Base-by-base conservation (phyloP, 2,797 vertebrate genomes). In the Platalea minor region DNA sequence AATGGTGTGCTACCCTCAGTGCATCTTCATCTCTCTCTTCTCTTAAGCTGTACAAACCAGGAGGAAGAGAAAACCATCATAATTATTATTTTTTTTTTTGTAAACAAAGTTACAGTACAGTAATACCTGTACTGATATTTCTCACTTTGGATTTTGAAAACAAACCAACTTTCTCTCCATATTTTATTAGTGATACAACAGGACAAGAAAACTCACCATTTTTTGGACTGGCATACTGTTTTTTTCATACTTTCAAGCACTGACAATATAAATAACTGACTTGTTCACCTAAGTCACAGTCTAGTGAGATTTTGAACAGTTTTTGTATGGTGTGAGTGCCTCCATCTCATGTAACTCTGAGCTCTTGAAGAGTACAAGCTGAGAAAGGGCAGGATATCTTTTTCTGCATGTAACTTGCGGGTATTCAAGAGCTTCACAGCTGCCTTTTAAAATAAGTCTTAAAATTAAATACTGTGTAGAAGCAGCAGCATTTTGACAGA, bases 201-300 rank as follows among this genome's bases (percentile, higher is more conserved):
- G 4, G 11, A 41, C 17, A 67, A 85, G 25, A 46, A 81, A 19
- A 8, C 28, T 10, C 5, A 64, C 2, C 5, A 13, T 24, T 59
- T 81, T 78, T 73, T 59, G 5, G 2, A 61, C 2, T 63, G 23
- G 4, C 9, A 20, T 28, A 5, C 3, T 13, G 1, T 0, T 1
- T 2, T 45, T 46, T 48, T 59, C 19, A 21, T 45, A 15, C 5
- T 89, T 96, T 83, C 4, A 2, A 5, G 80, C 6, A 35, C 7
- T 68, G 25, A 65, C 11, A 68, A 53, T 46, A 37, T n/a, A 60
- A 70, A 78, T 48, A 63, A n/a, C 1, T 57, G 23, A 60, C 18
- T 85, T 83, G 11, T 46, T 93, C 48, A 70, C 51, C 20, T 53
- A 70, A 76, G 12, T 70, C 61, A 64, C 45, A 64, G 11, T 51